A percentile compares a stretch with the other conserved stretches of the same genome.
phyloP scores from a whole-genome alignment of 2,888 invertebrate genomes.

The Dusona sp. region DNA sequence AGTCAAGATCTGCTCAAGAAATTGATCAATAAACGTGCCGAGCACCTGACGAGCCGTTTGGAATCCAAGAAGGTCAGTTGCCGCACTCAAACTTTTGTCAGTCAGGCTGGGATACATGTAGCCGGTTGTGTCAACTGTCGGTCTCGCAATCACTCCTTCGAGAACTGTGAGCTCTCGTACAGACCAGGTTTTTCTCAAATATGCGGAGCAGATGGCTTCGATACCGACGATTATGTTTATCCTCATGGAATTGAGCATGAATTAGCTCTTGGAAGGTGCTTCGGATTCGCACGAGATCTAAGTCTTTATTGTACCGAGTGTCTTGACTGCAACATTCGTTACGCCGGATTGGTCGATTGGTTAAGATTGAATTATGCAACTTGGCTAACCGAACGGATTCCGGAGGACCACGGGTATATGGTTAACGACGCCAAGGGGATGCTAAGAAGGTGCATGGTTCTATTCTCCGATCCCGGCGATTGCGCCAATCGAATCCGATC shows the following conservation, averaged over 20 bases:
- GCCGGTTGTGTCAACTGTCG: conserved; percentile 48
- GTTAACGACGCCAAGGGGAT: background rate
- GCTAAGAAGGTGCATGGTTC: background rate
- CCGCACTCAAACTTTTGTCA: conserved; percentile 54
- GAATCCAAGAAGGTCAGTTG: conserved; percentile 36
- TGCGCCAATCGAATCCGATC: background rate
- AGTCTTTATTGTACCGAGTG: background rate
- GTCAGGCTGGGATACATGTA: conserved; percentile 22
- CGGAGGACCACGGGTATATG: background rate
- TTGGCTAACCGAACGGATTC: background rate
- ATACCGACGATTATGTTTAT: background rate
- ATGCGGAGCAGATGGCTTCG: conserved; percentile 11
- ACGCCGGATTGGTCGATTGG: conserved; percentile 24
- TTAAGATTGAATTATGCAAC: conserved; percentile 27
- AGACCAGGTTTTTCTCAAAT: background rate
- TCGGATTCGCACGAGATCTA: background rate
- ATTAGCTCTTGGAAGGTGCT: conserved; percentile 14
- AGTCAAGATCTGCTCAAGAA: background rate
- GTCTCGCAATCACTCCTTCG: background rate
- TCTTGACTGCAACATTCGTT: conserved; percentile 33
- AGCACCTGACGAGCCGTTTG: conserved; percentile 14
- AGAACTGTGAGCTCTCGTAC: background rate
- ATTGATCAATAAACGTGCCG: conserved; percentile 32
- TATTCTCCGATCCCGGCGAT: background rate
- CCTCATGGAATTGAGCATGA: conserved; percentile 49